These are phyloP conservation scores for Abrostola tripartita DNA, from an alignment of 2,888 invertebrate genomes.

Conservation along the genomic window DNA sequence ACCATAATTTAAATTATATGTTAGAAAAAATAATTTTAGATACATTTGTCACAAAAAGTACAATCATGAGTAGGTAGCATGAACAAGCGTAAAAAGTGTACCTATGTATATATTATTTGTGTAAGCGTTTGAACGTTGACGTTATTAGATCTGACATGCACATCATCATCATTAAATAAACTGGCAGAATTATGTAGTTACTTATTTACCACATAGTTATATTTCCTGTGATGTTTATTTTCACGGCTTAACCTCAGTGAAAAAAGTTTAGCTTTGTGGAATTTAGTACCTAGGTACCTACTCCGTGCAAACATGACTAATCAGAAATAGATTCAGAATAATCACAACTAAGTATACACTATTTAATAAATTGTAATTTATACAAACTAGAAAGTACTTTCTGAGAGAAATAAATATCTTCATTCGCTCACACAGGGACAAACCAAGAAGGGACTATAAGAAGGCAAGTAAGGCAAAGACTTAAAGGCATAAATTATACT, in stretches of 20 bases:
- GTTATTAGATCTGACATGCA: constrained; percentile 24
- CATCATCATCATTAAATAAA: constrained; percentile 25
- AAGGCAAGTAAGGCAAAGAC: too few relatives aligned
- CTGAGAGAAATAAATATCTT: too few relatives aligned
- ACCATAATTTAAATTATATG: constrained; percentile 5
- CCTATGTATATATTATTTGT: constrained; percentile 8
- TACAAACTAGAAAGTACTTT: too few relatives aligned
- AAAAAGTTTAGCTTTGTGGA: background rate
- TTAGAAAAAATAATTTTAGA: background rate
- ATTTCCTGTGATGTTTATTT: background rate
- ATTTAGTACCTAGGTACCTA: too few relatives aligned
- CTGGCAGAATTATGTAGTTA: constrained; percentile 16
- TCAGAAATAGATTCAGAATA: too few relatives aligned
- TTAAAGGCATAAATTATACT: constrained; percentile 6
- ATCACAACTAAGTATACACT: too few relatives aligned
- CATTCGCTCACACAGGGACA: too few relatives aligned
- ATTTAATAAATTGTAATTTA: too few relatives aligned
- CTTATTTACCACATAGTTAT: constrained; percentile 22
- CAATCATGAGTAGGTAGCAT: constrained; percentile 7
- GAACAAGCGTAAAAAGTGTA: constrained; percentile 17
- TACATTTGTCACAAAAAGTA: constrained; percentile 12
- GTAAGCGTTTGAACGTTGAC: constrained; percentile 14
- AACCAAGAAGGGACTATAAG: too few relatives aligned
- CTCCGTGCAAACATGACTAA: too few relatives aligned
- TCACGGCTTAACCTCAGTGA: background rate